phyloP scores from a whole-genome alignment of 2,888 invertebrate species.

The Agrotis exclamationis region DNA sequence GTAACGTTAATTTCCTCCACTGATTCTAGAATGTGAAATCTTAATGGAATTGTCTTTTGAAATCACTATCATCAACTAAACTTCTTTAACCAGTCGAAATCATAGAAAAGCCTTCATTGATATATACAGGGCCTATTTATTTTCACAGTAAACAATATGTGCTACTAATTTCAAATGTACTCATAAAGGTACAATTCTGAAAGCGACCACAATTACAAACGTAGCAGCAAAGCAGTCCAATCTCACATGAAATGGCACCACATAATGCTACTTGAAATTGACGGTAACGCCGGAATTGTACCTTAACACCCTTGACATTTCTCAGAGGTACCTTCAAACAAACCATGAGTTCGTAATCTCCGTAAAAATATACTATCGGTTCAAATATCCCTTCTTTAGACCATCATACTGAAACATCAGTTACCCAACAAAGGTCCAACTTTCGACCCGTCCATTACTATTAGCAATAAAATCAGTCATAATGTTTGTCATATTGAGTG shows the following conservation, averaged over 20 bases:
- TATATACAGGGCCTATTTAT: background rate
- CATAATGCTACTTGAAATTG: background rate
- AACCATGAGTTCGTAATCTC: slow-evolving; percentile 34
- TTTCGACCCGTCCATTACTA: slow-evolving; percentile 55
- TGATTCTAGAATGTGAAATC: background rate
- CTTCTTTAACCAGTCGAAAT: background rate
- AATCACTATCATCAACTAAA: background rate
- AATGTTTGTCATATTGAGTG: slow-evolving; percentile 64
- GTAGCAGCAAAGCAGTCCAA: background rate
- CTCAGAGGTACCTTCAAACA: slow-evolving; percentile 18
- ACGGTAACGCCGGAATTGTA: background rate
- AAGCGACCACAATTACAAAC: background rate
- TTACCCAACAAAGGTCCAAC: slow-evolving; percentile 37
- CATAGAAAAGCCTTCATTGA: background rate
- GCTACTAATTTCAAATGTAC: background rate
- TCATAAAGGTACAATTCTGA: background rate
- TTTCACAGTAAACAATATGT: background rate
- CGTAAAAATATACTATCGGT: slow-evolving; percentile 35
- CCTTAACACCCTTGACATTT: background rate
- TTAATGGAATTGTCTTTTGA: background rate
- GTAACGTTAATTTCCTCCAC: too few relatives aligned
- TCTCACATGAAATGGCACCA: background rate
- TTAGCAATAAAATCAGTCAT: slow-evolving; percentile 64
- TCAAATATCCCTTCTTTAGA: slow-evolving; percentile 15
- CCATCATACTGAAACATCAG: slow-evolving; percentile 46